Percentiles rank a stretch among this genome's conserved stretches.
phyloP scores from a whole-genome alignment of 1,140 invertebrate genomes.

The Hypothenemus hampei region DNA sequence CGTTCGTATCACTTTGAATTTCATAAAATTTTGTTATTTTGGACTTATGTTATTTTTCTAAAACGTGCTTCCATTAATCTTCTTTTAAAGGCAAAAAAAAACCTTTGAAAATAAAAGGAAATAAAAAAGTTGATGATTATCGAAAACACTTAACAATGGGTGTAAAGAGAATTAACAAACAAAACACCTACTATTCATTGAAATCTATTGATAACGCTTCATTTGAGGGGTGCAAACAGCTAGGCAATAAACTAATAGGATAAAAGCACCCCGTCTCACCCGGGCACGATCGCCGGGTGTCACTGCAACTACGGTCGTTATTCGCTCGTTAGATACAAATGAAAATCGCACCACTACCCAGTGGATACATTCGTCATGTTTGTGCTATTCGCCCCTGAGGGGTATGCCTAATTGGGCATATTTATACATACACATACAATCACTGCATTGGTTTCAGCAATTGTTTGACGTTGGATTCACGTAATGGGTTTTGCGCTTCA shows the following conservation, averaged over 20 bases:
- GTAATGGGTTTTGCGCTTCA: no score
- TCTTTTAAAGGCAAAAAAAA: no score
- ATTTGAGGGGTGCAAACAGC: conserved; percentile 14
- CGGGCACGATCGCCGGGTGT: conserved; percentile 17
- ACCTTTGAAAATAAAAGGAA: no score
- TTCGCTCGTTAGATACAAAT: conserved; percentile 24
- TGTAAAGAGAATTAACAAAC: conserved; percentile 4
- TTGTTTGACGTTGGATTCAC: conserved; percentile 17
- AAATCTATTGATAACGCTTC: not conserved
- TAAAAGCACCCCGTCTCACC: conserved; percentile 16
- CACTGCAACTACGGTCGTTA: conserved; percentile 13
- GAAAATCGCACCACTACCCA: conserved; percentile 17
- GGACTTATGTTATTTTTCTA: no score
- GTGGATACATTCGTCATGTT: conserved; percentile 11
- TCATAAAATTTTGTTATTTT: no score
- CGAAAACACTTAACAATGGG: no score
- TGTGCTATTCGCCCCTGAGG: not conserved
- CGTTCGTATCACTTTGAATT: no score
- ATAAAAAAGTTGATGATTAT: no score
- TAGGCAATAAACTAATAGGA: conserved; percentile 14
- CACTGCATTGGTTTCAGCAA: conserved; percentile 13
- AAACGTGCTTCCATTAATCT: no score
- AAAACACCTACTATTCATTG: conserved; percentile 9
- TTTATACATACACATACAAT: conserved; percentile 23
- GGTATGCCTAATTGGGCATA: conserved; percentile 18